Conservation (phyloP, 2,113 vertebrate species). For the Pachyramphus minor region DNA sequence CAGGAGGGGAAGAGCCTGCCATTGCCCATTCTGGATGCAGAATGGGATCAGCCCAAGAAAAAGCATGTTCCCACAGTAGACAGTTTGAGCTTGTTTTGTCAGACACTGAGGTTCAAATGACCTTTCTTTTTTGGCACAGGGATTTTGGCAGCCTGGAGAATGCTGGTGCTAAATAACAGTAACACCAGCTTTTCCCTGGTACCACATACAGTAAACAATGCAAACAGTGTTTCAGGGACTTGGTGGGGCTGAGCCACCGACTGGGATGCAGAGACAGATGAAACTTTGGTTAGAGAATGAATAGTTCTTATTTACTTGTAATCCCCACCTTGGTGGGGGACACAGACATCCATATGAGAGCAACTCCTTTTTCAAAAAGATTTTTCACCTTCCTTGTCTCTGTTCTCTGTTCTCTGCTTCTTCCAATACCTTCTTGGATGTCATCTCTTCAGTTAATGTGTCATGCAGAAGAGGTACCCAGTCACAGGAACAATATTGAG, state of each 20-base stretch:
- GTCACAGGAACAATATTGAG: background rate
- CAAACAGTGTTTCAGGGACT: conserved; percentile 34
- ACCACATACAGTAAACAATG: conserved; percentile 26
- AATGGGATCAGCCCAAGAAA: conserved; percentile 27
- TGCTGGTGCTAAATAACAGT: conserved; percentile 59
- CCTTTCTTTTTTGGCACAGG: conserved; percentile 45
- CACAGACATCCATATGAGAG: background rate
- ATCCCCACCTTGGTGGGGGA: background rate
- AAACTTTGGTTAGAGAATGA: background rate
- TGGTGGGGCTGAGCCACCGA: background rate
- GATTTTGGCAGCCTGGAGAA: conserved; percentile 37
- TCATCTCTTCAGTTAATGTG: background rate
- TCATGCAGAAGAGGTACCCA: background rate
- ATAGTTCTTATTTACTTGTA: background rate
- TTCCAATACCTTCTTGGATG: background rate
- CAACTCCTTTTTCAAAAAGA: background rate
- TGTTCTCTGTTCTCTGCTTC: background rate
- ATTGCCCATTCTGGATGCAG: conserved; percentile 24
- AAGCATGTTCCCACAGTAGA: conserved; percentile 46
- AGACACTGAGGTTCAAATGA: conserved; percentile 34
- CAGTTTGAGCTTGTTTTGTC: conserved; percentile 49
- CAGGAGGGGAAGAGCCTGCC: conserved; percentile 32
- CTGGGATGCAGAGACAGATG: background rate
- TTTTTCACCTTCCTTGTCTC: background rate
- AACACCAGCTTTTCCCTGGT: conserved; percentile 46